These are phyloP conservation scores for Onychostruthus taczanowskii DNA, from an alignment of 2,113 vertebrate genomes.

Conservation along the genomic window DNA sequence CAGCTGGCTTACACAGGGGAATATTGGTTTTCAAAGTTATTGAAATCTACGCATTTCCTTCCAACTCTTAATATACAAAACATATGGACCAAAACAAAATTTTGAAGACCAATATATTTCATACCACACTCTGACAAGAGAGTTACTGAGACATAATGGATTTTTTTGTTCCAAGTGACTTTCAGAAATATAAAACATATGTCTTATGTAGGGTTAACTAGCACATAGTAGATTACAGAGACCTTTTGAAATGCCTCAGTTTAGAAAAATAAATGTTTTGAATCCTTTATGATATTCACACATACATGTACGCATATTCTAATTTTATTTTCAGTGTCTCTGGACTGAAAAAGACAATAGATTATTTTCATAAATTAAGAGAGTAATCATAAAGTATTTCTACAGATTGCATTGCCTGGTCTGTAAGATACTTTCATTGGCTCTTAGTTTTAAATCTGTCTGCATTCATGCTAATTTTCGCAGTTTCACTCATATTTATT, in stretches of 20 bases:
- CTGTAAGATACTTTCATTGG: neutral
- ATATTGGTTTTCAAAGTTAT: conserved; percentile 46
- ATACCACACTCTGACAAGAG: neutral
- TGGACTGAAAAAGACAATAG: neutral
- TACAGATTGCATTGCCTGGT: neutral
- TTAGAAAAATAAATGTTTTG: neutral
- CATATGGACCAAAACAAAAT: conserved; percentile 8
- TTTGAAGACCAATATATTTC: conserved; percentile 5
- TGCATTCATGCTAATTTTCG: neutral
- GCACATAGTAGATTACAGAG: neutral
- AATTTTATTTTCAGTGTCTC: neutral
- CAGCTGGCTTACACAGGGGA: conserved; percentile 1
- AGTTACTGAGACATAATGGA: neutral
- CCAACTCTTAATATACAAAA: conserved; percentile 37
- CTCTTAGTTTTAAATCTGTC: neutral
- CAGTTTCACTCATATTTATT: neutral
- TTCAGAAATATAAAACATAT: neutral
- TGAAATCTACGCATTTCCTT: conserved; percentile 28
- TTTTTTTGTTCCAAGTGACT: conserved; percentile 11
- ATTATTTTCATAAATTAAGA: neutral
- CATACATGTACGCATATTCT: neutral
- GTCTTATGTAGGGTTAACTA: neutral
- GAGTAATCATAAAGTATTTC: neutral
- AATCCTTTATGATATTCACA: neutral
- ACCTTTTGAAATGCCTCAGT: neutral